Evolutionary conservation across 2,113 vertebrate genomes (phyloP).

Genomic region (Hippotragus niger): DNA sequence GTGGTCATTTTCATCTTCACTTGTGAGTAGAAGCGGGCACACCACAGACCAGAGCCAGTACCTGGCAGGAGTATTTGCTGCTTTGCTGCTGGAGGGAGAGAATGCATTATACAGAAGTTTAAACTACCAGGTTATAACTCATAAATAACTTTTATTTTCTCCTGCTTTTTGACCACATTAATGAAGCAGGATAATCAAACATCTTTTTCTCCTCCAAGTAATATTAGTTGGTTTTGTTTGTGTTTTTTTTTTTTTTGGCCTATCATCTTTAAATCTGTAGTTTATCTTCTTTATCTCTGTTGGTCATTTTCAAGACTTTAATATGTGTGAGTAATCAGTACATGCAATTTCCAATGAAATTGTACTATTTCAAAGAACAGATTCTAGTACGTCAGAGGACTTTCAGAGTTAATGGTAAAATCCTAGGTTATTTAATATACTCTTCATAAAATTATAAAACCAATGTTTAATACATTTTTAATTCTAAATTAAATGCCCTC

Average conservation of each 20-base stretch:
- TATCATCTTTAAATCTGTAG: not conserved
- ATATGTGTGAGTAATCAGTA: not conserved
- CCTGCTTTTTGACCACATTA: not conserved
- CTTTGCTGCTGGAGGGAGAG: not conserved
- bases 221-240: not conserved
- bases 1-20: not conserved
- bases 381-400: not conserved
- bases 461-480: not conserved
- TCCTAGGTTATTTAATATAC: not conserved
- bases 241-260: not conserved
- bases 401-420: constrained; percentile 22
- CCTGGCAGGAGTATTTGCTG: not conserved
- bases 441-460: constrained; percentile 13
- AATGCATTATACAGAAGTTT: not conserved
- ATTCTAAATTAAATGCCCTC: constrained; percentile 5
- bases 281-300: constrained; percentile 6
- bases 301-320: constrained; percentile 17
- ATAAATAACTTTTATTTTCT: not conserved
- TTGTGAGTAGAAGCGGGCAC: not conserved
- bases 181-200: not conserved
- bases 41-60: not conserved
- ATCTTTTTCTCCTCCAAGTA: not conserved
- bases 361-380: not conserved
- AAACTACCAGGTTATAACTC: not conserved
- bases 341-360: not conserved